Evolutionary conservation across 2,888 invertebrate species (phyloP).

Genomic region (Rhodophaea formosa): DNA sequence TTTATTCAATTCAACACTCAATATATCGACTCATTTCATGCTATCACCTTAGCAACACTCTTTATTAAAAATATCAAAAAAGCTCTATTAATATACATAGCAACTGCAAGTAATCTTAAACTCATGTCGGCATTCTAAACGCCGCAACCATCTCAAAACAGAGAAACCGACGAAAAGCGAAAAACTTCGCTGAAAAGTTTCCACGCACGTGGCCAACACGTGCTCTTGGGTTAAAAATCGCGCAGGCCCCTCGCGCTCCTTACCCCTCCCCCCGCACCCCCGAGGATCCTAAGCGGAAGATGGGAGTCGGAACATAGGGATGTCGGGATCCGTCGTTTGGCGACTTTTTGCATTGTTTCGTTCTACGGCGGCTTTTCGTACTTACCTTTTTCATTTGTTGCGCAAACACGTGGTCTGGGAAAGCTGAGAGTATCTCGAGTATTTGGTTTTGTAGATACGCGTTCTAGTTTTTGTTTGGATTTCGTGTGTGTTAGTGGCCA

Average conservation of each 20-base stretch:
- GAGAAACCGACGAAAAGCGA: slow-evolving; percentile 30
- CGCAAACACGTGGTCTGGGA: slow-evolving; percentile 4
- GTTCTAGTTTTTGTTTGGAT: not conserved
- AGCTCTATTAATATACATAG: not conserved
- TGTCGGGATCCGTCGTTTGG: slow-evolving; percentile 1
- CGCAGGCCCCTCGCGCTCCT: slow-evolving; percentile 62
- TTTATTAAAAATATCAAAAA: not conserved
- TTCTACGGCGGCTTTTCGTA: not conserved
- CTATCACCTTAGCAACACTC: no score
- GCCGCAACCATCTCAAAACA: slow-evolving; percentile 33
- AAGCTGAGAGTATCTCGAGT: not conserved
- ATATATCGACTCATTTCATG: no score
- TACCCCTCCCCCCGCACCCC: slow-evolving; percentile 37
- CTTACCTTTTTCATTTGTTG: slow-evolving; percentile 10
- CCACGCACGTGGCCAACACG: slow-evolving; percentile 73
- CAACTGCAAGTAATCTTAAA: not conserved
- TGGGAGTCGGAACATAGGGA: slow-evolving; percentile 31
- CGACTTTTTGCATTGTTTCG: slow-evolving; percentile 15
- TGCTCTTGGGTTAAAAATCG: slow-evolving; percentile 77
- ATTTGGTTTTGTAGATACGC: not conserved
- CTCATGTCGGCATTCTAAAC: not conserved
- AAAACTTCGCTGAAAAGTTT: slow-evolving; percentile 66
- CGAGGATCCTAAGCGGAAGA: slow-evolving; percentile 54
- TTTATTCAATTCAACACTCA: no score
- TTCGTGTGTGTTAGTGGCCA: not conserved